Conservation (phyloP, 2,797 vertebrate species). For the Merluccius polli region DNA sequence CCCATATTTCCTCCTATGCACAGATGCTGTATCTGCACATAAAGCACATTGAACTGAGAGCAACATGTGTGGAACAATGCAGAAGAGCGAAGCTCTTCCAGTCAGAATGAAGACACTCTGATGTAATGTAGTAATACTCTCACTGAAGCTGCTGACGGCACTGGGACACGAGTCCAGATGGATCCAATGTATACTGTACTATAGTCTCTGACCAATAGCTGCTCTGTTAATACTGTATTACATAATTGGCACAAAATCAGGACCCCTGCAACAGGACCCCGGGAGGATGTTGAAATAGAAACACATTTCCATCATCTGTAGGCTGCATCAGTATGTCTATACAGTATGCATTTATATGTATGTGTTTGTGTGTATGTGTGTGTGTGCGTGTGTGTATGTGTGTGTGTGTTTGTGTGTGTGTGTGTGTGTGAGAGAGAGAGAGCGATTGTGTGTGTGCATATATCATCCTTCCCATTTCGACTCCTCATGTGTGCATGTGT, state of each 20-base stretch:
- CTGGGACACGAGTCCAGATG: not conserved
- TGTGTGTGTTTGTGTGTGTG: too few relatives aligned
- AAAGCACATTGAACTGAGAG: too few relatives aligned
- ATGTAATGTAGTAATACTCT: not conserved
- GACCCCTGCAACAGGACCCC: not conserved
- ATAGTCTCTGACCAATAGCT: not conserved
- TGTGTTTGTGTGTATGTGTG: too few relatives aligned
- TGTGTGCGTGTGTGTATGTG: too few relatives aligned
- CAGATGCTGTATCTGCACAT: too few relatives aligned
- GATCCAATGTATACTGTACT: not conserved
- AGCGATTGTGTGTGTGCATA: too few relatives aligned
- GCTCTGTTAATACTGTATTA: not conserved
- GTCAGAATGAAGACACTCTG: not conserved
- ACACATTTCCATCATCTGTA: not conserved
- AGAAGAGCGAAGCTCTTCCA: too few relatives aligned
- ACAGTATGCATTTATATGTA: too few relatives aligned
- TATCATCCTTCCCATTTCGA: too few relatives aligned
- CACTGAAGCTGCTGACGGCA: not conserved
- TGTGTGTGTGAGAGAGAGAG: too few relatives aligned
- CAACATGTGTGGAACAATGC: too few relatives aligned
- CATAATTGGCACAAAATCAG: not conserved
- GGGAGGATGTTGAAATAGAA: not conserved
- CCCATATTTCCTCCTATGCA: not conserved
- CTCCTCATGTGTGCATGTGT: not conserved
- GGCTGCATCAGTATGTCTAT: too few relatives aligned